Percentiles rank a stretch among this genome's conserved stretches.
phyloP scores from a whole-genome alignment of 2,888 invertebrate genomes.

The Plagodis dolabraria region DNA sequence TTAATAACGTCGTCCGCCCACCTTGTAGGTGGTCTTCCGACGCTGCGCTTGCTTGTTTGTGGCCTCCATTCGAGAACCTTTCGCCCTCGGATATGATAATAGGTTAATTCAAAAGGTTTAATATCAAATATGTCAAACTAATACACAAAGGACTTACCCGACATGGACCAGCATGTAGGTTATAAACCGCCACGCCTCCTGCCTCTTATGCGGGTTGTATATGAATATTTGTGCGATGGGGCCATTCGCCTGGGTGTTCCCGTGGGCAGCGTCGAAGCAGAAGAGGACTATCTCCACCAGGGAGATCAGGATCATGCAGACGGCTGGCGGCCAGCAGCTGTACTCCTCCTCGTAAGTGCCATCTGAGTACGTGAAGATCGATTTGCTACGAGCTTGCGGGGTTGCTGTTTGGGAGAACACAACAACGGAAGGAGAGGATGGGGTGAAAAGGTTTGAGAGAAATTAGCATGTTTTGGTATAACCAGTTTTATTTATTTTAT shows the following conservation, averaged over 20 bases:
- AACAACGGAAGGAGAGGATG: constrained; percentile 21
- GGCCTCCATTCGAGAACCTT: no score
- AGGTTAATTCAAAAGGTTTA: no score
- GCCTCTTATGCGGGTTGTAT: constrained; percentile 93
- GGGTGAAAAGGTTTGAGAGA: constrained; percentile 7
- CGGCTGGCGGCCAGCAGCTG: constrained; percentile 95
- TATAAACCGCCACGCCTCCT: constrained; percentile 96
- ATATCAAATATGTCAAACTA: not conserved
- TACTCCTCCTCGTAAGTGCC: constrained; percentile 96
- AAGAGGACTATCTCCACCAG: constrained; percentile 93
- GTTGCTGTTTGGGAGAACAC: constrained; percentile 33
- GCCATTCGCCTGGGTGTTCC: constrained; percentile 85
- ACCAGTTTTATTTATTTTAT: no score
- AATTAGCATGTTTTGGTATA: no score
- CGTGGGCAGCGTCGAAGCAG: constrained; percentile 80
- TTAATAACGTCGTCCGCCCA: no score
- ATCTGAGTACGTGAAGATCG: constrained; percentile 83
- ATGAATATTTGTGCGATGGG: constrained; percentile 93
- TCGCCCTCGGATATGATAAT: no score
- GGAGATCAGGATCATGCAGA: constrained; percentile 96
- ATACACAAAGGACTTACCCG: constrained; percentile 85
- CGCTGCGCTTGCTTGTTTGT: no score
- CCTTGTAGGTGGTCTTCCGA: no score
- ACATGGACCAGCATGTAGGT: constrained; percentile 99
- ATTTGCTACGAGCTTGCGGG: constrained; percentile 57